phyloP scores from a whole-genome alignment of 2,797 vertebrate species.

The Galagoides demidoff region DNA sequence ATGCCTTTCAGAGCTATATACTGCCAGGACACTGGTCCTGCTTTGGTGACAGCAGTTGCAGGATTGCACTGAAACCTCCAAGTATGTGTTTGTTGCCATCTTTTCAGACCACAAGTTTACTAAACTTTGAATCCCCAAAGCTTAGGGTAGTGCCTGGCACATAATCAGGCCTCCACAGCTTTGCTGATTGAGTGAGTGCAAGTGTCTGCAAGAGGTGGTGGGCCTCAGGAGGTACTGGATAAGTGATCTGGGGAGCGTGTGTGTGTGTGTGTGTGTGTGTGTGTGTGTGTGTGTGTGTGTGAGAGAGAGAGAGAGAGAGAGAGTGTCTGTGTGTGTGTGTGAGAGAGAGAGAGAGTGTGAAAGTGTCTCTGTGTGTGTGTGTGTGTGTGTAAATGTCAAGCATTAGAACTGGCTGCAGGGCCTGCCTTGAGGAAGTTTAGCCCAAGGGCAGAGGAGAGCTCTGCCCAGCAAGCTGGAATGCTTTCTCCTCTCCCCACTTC shows the following conservation, averaged over 20 bases:
- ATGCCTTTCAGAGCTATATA: no score
- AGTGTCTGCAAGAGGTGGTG: background rate
- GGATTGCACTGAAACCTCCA: background rate
- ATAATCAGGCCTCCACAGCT: background rate
- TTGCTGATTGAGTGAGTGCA: background rate
- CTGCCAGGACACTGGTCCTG: background rate
- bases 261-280: background rate
- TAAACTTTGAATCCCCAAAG: background rate
- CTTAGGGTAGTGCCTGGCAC: background rate
- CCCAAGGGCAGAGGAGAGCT: background rate
- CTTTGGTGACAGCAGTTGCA: background rate
- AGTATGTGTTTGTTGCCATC: background rate
- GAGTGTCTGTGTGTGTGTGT: no score
- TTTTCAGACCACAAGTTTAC: background rate
- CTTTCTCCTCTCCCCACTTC: background rate
- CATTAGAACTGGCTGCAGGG: background rate
- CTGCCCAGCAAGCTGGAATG: background rate
- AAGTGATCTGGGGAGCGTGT: background rate
- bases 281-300: background rate
- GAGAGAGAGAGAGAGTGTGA: background rate
- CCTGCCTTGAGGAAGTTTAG: background rate
- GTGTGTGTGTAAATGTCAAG: background rate
- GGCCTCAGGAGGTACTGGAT: background rate
- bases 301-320: no score
- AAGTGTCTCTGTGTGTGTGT: background rate